These are phyloP conservation scores for Actinopyga echinites DNA, from an alignment of 53 echinoderm and acorn worm species.

Conservation along the genomic window DNA sequence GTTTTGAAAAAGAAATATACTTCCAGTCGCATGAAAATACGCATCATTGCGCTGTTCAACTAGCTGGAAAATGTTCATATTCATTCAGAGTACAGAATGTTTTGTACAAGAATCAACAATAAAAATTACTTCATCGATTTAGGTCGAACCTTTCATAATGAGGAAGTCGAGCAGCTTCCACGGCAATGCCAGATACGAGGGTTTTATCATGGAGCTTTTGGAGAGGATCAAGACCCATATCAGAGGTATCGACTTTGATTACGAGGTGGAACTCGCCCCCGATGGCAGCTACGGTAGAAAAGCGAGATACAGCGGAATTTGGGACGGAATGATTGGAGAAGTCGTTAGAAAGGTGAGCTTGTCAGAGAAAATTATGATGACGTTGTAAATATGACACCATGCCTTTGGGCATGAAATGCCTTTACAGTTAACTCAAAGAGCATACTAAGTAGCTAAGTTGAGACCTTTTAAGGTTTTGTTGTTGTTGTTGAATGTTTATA, in stretches of 20 bases:
- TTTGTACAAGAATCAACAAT: too few relatives aligned
- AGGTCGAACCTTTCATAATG: conserved; percentile 80
- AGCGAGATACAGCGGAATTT: conserved; percentile 70
- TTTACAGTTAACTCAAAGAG: too few relatives aligned
- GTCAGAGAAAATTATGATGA: not conserved
- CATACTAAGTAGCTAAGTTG: too few relatives aligned
- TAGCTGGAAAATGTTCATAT: too few relatives aligned
- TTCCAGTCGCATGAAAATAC: too few relatives aligned
- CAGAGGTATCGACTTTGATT: conserved; percentile 89
- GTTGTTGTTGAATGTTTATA: not conserved
- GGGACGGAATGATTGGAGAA: conserved; percentile 97
- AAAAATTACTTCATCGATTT: not conserved
- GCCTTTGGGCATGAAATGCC: too few relatives aligned
- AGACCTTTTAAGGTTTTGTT: not conserved
- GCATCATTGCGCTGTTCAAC: too few relatives aligned
- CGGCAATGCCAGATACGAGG: conserved; percentile 91
- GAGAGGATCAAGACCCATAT: conserved; percentile 81
- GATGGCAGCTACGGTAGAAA: conserved; percentile 80
- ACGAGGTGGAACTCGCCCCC: conserved; percentile 86
- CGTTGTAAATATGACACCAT: too few relatives aligned
- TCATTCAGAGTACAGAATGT: too few relatives aligned
- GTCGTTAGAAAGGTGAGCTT: conserved; percentile 83
- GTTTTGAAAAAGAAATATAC: too few relatives aligned
- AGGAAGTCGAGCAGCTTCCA: conserved; percentile 48
- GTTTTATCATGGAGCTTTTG: conserved; percentile 94